Evolutionary conservation across 1,140 invertebrate genomes (phyloP).

Genomic region (Plectrocnemia conspersa): DNA sequence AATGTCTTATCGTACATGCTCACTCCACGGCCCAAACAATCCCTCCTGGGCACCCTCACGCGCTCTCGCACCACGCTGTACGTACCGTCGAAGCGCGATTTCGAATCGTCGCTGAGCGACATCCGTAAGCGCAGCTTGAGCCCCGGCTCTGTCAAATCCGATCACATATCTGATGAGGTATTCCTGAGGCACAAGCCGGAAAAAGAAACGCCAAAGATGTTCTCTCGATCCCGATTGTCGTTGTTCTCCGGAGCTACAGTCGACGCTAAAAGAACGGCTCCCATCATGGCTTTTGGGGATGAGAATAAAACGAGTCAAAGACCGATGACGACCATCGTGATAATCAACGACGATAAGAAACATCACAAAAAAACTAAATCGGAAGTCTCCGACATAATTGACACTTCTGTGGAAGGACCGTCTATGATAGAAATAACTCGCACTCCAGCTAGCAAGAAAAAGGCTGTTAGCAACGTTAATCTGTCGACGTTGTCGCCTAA

Average conservation of each 20-base stretch:
- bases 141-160: not conserved
- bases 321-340: conserved; percentile 4
- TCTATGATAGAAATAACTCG: conserved; percentile 6
- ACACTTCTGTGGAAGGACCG: conserved; percentile 10
- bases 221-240: not conserved
- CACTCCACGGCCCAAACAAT: conserved; percentile 47
- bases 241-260: not conserved
- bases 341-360: not conserved
- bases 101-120: not conserved
- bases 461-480: not conserved
- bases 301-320: not conserved
- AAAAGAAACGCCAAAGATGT: not conserved
- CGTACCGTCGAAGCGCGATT: conserved; percentile 11
- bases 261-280: conserved; percentile 4
- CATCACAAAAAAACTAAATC: conserved; percentile 1
- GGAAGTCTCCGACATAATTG: not conserved
- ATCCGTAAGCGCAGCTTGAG: conserved; percentile 14
- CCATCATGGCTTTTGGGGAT: conserved; percentile 15
- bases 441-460: not conserved
- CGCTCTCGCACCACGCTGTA: conserved; percentile 51
- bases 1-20: conserved; percentile 49
- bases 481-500: not conserved
- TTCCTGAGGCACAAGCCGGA: conserved; percentile 10
- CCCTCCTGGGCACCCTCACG: conserved; percentile 51
- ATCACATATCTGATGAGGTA: conserved; percentile 14